Percentiles rank a stretch among this genome's conserved stretches.
Evolutionary conservation across 2,888 invertebrate species (phyloP).

Genomic region (Ennomos erosarius): DNA sequence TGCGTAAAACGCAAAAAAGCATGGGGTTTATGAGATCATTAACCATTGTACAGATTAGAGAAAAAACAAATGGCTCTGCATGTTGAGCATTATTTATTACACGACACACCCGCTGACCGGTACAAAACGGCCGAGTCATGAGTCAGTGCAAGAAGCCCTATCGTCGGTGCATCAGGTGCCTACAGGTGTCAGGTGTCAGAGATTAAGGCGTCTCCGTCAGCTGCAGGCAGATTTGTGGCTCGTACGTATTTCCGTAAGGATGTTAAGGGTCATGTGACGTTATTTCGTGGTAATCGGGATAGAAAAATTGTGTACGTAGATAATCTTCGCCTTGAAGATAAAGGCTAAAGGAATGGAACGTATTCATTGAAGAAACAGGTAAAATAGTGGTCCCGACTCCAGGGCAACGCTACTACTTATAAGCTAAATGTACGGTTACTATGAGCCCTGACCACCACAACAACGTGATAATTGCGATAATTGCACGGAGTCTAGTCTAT

Average conservation of each 20-base stretch:
- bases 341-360: too few species aligned
- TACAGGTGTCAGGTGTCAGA: slow-evolving; percentile 43
- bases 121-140: slow-evolving; percentile 33
- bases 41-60: too few species aligned
- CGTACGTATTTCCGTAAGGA: slow-evolving; percentile 28
- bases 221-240: slow-evolving; percentile 41
- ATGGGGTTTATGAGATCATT: too few species aligned
- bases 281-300: not conserved
- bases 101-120: slow-evolving; percentile 11
- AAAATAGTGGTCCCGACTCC: too few species aligned
- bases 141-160: slow-evolving; percentile 49
- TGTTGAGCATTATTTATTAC: too few species aligned
- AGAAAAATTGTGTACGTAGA: too few species aligned
- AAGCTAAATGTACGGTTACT: too few species aligned
- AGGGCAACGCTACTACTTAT: too few species aligned
- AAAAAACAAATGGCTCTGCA: too few species aligned
- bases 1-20: too few species aligned
- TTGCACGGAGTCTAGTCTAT: slow-evolving; percentile 6
- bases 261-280: slow-evolving; percentile 7
- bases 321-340: too few species aligned
- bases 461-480: slow-evolving; percentile 14
- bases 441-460: not conserved
- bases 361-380: too few species aligned
- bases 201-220: slow-evolving; percentile 40
- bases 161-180: slow-evolving; percentile 25